Conservation (phyloP, 2,113 vertebrate species). For the Reinhardtius hippoglossoides region DNA sequence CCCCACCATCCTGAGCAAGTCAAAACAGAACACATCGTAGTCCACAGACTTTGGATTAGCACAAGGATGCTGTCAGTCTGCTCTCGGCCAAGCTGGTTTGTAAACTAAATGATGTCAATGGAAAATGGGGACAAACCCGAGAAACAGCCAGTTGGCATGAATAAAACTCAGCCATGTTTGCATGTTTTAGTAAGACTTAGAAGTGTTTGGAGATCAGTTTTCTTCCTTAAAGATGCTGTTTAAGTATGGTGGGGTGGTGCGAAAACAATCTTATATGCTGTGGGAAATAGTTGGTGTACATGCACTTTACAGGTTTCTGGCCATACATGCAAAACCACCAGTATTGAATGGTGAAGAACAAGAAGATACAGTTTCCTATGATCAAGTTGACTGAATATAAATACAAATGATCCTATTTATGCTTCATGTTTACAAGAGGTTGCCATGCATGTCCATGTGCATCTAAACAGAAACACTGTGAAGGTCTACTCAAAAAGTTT, state of each 20-base stretch:
- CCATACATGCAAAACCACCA: conserved; percentile 33
- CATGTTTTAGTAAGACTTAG: conserved; percentile 15
- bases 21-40: conserved; percentile 75
- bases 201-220: neutral
- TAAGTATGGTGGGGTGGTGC: neutral
- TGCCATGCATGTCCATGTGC: conserved; percentile 43
- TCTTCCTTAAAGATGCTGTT: conserved; percentile 4
- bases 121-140: neutral
- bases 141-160: conserved; percentile 18
- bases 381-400: too few species aligned
- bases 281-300: conserved; percentile 12
- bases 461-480: conserved; percentile 21
- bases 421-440: conserved; percentile 10
- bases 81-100: conserved; percentile 50
- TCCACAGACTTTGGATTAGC: conserved; percentile 79
- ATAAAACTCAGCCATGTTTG: conserved; percentile 36
- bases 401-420: neutral
- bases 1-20: conserved; percentile 85
- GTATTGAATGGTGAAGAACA: conserved; percentile 6
- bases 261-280: conserved; percentile 30
- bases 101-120: conserved; percentile 23
- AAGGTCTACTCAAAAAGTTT: conserved; percentile 28
- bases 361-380: neutral
- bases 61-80: conserved; percentile 37
- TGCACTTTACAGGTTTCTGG: neutral